Evolutionary conservation across 2,113 vertebrate species (phyloP).

Genomic region (Menidia beryllina): DNA sequence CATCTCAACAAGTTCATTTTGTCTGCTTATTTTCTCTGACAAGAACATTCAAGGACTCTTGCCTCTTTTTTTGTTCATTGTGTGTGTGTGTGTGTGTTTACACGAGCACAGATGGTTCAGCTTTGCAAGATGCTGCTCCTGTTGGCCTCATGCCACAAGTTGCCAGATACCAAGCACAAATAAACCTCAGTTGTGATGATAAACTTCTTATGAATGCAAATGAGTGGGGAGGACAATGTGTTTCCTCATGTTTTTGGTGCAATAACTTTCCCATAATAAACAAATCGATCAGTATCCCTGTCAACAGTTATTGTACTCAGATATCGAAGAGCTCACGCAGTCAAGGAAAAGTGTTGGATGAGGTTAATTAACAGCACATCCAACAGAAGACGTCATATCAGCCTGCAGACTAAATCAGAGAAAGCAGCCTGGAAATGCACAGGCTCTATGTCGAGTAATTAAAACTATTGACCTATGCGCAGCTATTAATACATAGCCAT

Average conservation of each 20-base stretch:
- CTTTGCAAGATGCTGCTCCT: constrained; percentile 25
- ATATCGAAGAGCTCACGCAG: not conserved
- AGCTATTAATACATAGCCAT: too few species aligned
- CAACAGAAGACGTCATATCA: not conserved
- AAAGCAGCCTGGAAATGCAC: not conserved
- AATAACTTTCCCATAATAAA: not conserved
- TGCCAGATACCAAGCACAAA: constrained; percentile 42
- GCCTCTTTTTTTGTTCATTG: not conserved
- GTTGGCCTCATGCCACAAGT: constrained; percentile 35
- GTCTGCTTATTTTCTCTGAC: not conserved
- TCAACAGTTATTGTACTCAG: not conserved
- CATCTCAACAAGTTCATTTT: not conserved
- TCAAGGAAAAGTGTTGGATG: not conserved
- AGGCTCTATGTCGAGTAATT: too few species aligned
- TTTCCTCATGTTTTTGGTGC: not conserved
- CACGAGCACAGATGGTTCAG: constrained; percentile 57
- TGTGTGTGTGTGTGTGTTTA: constrained; percentile 5
- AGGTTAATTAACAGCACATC: not conserved
- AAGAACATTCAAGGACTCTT: constrained; percentile 10
- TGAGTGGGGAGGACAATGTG: not conserved
- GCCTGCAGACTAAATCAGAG: not conserved
- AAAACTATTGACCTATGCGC: not conserved
- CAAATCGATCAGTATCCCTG: not conserved
- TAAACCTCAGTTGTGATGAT: constrained; percentile 5
- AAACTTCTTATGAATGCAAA: constrained; percentile 41